phyloP scores from a whole-genome alignment of 2,113 vertebrate species.

The Rhabdomys dilectus region DNA sequence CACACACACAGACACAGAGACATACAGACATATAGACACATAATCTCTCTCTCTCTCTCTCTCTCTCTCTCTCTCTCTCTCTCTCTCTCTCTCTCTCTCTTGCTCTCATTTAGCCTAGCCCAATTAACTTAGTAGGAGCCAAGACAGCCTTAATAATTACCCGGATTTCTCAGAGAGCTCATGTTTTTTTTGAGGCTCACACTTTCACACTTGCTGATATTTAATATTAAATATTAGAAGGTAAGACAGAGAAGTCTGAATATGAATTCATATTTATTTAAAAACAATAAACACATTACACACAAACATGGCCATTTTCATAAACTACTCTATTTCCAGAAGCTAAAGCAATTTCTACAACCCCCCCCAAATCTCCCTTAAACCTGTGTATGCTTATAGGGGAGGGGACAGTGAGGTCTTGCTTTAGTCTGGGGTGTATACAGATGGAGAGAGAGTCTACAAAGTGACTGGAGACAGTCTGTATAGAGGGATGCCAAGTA shows the following conservation, averaged over 20 bases:
- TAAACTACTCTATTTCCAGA: background rate
- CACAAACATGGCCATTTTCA: background rate
- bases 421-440: background rate
- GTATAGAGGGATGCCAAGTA: background rate
- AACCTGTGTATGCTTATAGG: background rate
- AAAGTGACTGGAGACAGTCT: background rate
- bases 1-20: too few relatives aligned
- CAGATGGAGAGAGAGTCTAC: background rate
- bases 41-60: too few relatives aligned
- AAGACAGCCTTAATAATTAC: background rate
- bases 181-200: background rate
- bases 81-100: background rate
- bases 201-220: background rate
- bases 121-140: background rate
- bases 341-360: background rate
- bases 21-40: too few relatives aligned
- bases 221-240: conserved; percentile 20
- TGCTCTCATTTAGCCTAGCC: background rate
- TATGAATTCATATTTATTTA: conserved; percentile 9
- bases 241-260: background rate
- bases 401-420: background rate
- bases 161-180: background rate
- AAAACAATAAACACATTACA: background rate
- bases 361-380: background rate
- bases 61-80: too few relatives aligned